These are phyloP conservation scores for Periophthalmodon schlosseri DNA, from an alignment of 2,113 vertebrate genomes.

Conservation along the genomic window DNA sequence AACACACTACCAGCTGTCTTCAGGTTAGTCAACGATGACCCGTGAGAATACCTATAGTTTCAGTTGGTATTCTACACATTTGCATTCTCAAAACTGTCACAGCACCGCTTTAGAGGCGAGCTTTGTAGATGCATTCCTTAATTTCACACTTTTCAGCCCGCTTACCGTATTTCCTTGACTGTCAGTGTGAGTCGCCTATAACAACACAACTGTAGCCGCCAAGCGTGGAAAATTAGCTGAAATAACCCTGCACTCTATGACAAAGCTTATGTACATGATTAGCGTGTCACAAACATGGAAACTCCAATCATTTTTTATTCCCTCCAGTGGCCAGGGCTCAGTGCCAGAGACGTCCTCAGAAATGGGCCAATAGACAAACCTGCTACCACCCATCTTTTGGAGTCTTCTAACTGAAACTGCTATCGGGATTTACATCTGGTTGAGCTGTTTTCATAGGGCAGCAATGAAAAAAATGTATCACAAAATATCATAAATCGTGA, in stretches of 20 bases:
- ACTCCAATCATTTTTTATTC: constrained; percentile 53
- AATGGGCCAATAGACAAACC: constrained; percentile 48
- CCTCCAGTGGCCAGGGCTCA: constrained; percentile 47
- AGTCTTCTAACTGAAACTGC: constrained; percentile 11
- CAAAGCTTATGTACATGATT: constrained; percentile 63
- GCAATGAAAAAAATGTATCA: too few species aligned
- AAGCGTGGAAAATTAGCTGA: constrained; percentile 61
- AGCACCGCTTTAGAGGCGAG: constrained; percentile 16
- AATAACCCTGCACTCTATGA: constrained; percentile 60
- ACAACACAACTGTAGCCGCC: constrained; percentile 27
- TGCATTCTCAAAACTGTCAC: constrained; percentile 42
- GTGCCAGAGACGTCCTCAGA: constrained; percentile 50
- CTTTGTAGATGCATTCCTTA: constrained; percentile 15
- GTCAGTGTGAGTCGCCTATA: constrained; percentile 42
- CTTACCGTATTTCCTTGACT: constrained; percentile 30
- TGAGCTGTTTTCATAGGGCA: background rate
- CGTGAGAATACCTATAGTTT: constrained; percentile 50
- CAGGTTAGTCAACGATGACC: constrained; percentile 63
- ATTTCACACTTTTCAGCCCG: constrained; percentile 54
- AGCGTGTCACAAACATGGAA: constrained; percentile 58
- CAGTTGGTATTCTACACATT: constrained; percentile 29
- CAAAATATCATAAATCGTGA: too few species aligned
- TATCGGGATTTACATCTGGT: constrained; percentile 35
- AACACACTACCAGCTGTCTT: constrained; percentile 66
- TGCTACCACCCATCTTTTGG: constrained; percentile 30